These are phyloP conservation scores for Colostygia pectinataria DNA, from an alignment of 2,888 invertebrate species.

Conservation along the genomic window DNA sequence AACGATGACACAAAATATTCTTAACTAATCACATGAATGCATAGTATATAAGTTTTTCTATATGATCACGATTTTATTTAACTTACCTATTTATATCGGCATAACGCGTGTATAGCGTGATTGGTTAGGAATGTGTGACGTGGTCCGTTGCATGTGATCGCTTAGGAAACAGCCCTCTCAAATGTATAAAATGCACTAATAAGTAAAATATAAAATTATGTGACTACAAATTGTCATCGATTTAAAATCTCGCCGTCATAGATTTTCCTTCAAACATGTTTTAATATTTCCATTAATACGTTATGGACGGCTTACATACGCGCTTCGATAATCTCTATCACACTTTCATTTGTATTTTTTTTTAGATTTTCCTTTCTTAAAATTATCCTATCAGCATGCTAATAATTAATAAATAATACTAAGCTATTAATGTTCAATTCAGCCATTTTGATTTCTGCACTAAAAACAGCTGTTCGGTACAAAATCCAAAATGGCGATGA, in stretches of 20 bases:
- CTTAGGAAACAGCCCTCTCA: constrained; percentile 5
- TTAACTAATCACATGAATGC: too few species aligned
- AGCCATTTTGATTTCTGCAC: constrained; percentile 28
- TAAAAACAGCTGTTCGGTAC: constrained; percentile 26
- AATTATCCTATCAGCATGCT: constrained; percentile 69
- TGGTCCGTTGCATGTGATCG: too few species aligned
- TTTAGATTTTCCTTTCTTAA: constrained; percentile 50
- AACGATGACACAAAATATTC: too few species aligned
- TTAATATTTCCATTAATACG: constrained; percentile 32
- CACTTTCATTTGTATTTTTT: constrained; percentile 60
- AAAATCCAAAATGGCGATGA: constrained; percentile 58
- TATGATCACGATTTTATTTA: too few species aligned
- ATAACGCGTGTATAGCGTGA: too few species aligned
- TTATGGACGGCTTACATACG: constrained; percentile 64
- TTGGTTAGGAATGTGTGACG: too few species aligned
- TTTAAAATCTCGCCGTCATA: constrained; percentile 36
- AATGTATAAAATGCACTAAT: constrained; percentile 27
- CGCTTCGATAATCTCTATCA: constrained; percentile 53
- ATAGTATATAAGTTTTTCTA: too few species aligned
- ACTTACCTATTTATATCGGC: too few species aligned
- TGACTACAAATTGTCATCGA: constrained; percentile 36
- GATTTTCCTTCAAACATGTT: constrained; percentile 12
- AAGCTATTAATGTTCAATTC: constrained; percentile 53
- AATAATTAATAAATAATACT: constrained; percentile 79
- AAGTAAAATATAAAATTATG: constrained; percentile 17